Conservation (phyloP, 2,113 vertebrate species). For the Cynocephalus volans region DNA sequence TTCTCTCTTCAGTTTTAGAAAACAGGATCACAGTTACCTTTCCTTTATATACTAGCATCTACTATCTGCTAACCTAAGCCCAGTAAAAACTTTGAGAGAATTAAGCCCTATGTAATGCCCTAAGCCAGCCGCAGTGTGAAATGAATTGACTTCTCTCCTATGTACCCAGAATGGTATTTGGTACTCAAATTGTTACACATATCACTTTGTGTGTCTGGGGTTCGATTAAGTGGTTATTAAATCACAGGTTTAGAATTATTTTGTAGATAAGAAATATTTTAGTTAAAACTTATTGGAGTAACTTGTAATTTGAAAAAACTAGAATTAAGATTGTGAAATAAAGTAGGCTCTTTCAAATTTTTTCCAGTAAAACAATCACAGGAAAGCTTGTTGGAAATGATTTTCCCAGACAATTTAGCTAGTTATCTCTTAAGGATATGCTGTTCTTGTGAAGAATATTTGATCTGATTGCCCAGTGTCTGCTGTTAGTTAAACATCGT, state of each 20-base stretch:
- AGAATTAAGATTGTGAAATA: conserved; percentile 62
- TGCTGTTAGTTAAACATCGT: conserved; percentile 15
- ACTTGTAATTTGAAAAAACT: conserved; percentile 58
- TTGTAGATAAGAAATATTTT: neutral
- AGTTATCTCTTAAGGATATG: neutral
- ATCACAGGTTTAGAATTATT: conserved; percentile 37
- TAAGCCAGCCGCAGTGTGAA: neutral
- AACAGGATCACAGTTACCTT: neutral
- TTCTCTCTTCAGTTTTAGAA: conserved; percentile 39
- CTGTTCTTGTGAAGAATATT: neutral
- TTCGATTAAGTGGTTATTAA: conserved; percentile 50
- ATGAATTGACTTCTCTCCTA: neutral
- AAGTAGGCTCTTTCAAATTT: neutral
- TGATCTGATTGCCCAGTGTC: neutral
- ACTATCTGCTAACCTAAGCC: neutral
- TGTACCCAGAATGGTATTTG: neutral
- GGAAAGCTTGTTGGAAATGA: neutral
- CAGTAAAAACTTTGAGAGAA: neutral
- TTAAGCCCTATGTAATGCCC: neutral
- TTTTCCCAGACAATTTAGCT: conserved; percentile 34
- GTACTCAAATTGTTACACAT: neutral
- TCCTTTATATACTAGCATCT: neutral
- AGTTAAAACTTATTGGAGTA: neutral
- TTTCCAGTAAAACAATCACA: conserved; percentile 33
- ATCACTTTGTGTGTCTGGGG: conserved; percentile 21